Percentiles rank a stretch among this genome's conserved stretches.
Conservation (phyloP, 2,113 vertebrate genomes). For the Hippocampus zosterae region DNA sequence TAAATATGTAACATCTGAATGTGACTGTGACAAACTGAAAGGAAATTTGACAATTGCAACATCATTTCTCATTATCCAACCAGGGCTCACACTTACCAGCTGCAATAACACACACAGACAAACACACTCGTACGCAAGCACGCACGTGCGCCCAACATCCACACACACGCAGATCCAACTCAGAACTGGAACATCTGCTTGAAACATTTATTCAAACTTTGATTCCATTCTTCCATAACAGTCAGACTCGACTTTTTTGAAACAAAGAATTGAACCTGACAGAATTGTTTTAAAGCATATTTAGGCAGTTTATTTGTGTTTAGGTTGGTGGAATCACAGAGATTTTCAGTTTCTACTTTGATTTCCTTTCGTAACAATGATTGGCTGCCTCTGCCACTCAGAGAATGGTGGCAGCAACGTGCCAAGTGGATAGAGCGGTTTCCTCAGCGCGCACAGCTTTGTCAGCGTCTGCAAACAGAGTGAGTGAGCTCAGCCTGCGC, state of each 20-base stretch:
- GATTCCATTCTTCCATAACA: conserved; percentile 28
- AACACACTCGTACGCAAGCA: conserved; percentile 6
- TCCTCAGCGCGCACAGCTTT: not conserved
- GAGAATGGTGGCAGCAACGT: conserved; percentile 1
- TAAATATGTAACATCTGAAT: not conserved
- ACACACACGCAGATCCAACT: conserved; percentile 18
- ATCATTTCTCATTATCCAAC: conserved; percentile 25
- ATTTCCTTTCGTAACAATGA: not conserved
- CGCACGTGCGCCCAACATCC: not conserved
- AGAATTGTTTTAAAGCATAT: conserved; percentile 16
- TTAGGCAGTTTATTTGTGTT: not conserved
- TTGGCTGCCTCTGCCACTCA: conserved; percentile 1
- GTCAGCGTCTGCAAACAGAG: conserved; percentile 18
- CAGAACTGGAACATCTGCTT: conserved; percentile 39
- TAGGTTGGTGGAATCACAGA: not conserved
- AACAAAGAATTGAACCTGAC: conserved; percentile 25
- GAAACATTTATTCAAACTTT: conserved; percentile 38
- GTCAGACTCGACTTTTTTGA: conserved; percentile 14
- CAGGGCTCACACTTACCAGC: conserved; percentile 15
- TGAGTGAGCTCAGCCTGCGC: conserved; percentile 31
- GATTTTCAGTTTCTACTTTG: not conserved
- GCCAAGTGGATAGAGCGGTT: conserved; percentile 10
- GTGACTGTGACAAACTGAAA: conserved; percentile 11
- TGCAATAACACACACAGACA: conserved; percentile 9
- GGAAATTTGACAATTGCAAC: conserved; percentile 26